Evolutionary conservation across 2,888 invertebrate species (phyloP).

Genomic region (Thumatha senex): DNA sequence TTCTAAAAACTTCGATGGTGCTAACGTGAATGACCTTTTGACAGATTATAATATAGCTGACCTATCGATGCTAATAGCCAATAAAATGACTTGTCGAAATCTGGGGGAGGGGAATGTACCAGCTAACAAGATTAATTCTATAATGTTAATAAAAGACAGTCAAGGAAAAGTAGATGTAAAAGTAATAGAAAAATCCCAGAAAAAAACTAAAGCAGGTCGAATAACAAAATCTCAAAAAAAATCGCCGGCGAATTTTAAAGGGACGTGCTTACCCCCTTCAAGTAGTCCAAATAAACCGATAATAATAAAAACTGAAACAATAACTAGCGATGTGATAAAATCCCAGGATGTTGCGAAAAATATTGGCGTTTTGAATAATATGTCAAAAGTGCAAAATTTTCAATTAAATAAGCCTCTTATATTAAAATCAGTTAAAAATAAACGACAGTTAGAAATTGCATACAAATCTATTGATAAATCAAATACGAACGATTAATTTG

Average conservation of each 20-base stretch:
- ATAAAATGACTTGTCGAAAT: slow-evolving; percentile 43
- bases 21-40: slow-evolving; percentile 67
- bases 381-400: slow-evolving; percentile 16
- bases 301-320: slow-evolving; percentile 3
- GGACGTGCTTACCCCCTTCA: too few relatives aligned
- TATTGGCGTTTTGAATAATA: neutral
- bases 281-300: neutral
- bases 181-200: neutral
- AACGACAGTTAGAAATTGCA: slow-evolving; percentile 18
- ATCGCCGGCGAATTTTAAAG: neutral
- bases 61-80: slow-evolving; percentile 56
- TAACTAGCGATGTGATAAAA: neutral
- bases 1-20: slow-evolving; percentile 69
- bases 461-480: slow-evolving; percentile 1
- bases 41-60: slow-evolving; percentile 60
- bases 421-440: slow-evolving; percentile 16
- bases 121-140: slow-evolving; percentile 24
- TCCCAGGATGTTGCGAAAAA: neutral
- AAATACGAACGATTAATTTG: slow-evolving; percentile 6
- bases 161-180: slow-evolving; percentile 35
- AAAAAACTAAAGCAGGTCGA: neutral
- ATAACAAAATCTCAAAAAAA: neutral
- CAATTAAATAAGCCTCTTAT: slow-evolving; percentile 21
- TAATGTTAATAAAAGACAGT: slow-evolving; percentile 49
- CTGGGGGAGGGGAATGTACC: slow-evolving; percentile 23